Evolutionary conservation across 1,140 invertebrate species (phyloP).

Genomic region (Microplitis mediator): DNA sequence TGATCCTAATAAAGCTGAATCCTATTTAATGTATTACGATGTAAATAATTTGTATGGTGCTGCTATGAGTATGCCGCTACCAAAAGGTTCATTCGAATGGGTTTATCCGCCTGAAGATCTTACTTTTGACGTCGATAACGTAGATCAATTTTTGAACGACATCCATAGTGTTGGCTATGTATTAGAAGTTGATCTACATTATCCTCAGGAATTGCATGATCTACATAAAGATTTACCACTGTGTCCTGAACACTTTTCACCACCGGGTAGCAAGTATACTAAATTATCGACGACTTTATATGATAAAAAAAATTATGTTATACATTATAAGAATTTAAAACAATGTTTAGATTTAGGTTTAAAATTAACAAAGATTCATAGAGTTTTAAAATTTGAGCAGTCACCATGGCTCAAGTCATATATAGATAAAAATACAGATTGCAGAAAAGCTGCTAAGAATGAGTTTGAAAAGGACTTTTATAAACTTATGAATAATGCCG

Average conservation of each 20-base stretch:
- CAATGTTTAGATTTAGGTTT: conserved; percentile 2
- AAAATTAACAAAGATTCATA: not conserved
- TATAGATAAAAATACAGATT: too few species aligned
- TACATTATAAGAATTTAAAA: conserved; percentile 9
- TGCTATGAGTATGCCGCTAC: conserved; percentile 58
- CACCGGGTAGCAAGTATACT: too few species aligned
- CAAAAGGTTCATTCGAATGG: conserved; percentile 58
- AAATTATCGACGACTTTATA: too few species aligned
- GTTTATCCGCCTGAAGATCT: conserved; percentile 2
- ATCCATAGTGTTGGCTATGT: too few species aligned
- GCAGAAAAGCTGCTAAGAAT: not conserved
- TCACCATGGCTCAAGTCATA: too few species aligned
- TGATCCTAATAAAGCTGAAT: conserved; percentile 46
- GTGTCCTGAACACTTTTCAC: too few species aligned
- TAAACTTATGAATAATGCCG: conserved; percentile 8
- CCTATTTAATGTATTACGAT: conserved; percentile 61
- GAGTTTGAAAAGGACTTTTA: not conserved
- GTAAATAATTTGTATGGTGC: conserved; percentile 66
- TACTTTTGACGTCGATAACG: too few species aligned
- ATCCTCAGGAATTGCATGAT: too few species aligned
- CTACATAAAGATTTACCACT: too few species aligned
- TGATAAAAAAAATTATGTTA: conserved; percentile 5
- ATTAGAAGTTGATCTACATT: too few species aligned
- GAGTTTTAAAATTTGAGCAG: not conserved
- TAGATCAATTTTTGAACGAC: too few species aligned